A percentile compares a stretch with the other conserved stretches of the same genome.
phyloP scores from a whole-genome alignment of 2,888 invertebrate genomes.

The Homarus gammarus region DNA sequence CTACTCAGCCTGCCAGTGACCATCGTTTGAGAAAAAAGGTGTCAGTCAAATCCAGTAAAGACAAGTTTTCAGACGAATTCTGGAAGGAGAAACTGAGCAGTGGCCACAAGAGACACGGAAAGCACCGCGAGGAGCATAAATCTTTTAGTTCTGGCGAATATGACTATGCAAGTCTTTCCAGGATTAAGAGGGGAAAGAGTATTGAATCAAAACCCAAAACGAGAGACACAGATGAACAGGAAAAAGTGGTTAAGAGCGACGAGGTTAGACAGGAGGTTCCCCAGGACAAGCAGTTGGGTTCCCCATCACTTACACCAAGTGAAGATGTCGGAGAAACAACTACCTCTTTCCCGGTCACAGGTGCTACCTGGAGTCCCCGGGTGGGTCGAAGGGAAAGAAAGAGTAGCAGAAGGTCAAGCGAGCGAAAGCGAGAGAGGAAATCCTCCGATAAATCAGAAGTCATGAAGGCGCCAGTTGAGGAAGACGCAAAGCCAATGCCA shows the following conservation, averaged over 20 bases:
- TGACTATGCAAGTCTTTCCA: conserved; percentile 1
- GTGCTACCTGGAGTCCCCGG: conserved; percentile 18
- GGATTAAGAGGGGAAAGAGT: neutral
- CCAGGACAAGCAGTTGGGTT: neutral
- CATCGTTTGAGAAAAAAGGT: neutral
- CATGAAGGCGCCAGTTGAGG: neutral
- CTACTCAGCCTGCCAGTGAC: neutral
- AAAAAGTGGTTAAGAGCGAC: neutral
- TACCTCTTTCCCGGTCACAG: neutral
- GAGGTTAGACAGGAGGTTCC: neutral
- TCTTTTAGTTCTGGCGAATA: conserved; percentile 21
- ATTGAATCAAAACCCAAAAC: neutral
- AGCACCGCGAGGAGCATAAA: neutral
- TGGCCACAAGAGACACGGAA: neutral
- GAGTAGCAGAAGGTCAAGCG: conserved; percentile 7
- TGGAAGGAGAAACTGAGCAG: conserved; percentile 22
- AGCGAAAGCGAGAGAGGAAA: conserved; percentile 15
- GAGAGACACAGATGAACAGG: neutral
- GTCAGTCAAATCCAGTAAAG: conserved; percentile 5
- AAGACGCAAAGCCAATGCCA: neutral
- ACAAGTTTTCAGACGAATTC: conserved; percentile 29
- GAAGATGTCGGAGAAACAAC: neutral
- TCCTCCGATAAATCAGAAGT: neutral
- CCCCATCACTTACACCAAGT: neutral
- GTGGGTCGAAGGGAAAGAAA: conserved; percentile 20